These are phyloP conservation scores for Picathartes gymnocephalus DNA, from an alignment of 2,113 vertebrate species.

Conservation along the genomic window DNA sequence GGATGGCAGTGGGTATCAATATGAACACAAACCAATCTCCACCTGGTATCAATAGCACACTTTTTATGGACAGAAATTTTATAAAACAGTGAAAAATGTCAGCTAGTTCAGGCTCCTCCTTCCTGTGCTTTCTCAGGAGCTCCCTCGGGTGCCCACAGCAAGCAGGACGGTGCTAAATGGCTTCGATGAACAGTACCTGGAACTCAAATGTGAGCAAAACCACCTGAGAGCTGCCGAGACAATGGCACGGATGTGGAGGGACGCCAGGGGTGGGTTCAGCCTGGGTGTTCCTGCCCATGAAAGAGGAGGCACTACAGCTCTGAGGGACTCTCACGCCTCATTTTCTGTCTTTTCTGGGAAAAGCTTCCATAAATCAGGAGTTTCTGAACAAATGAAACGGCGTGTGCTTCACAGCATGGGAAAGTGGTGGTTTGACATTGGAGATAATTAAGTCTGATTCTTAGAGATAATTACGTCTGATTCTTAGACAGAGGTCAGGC, in stretches of 20 bases:
- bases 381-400: background rate
- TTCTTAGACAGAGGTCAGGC: background rate
- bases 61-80: rapidly evolving
- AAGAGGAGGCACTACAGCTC: background rate
- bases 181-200: background rate
- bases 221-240: background rate
- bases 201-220: background rate
- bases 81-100: background rate
- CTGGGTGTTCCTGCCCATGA: too few species aligned
- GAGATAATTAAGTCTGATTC: background rate
- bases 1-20: background rate
- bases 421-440: background rate
- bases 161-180: background rate
- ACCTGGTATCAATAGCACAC: background rate
- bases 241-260: background rate
- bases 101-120: background rate
- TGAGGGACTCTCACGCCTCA: background rate
- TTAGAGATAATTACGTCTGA: background rate
- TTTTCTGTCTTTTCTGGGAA: background rate
- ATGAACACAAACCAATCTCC: background rate
- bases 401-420: rapidly evolving
- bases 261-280: background rate
- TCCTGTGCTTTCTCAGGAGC: background rate
- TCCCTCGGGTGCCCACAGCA: background rate
- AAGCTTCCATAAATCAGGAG: background rate